Evolutionary conservation across 2,797 vertebrate species (phyloP).

Genomic region (Florisuga fusca): DNA sequence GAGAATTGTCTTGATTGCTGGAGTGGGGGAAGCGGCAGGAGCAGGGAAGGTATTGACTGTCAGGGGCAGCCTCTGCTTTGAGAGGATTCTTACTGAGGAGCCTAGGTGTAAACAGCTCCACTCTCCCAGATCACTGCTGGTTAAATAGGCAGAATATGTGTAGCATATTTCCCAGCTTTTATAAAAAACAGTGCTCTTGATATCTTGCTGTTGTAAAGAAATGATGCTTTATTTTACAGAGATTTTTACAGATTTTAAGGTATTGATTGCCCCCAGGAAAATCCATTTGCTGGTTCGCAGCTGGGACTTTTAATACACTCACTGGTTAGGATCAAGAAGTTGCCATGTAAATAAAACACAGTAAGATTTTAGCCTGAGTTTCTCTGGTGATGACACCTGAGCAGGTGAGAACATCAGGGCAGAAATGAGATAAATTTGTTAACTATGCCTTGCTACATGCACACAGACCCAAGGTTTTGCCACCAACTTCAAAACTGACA

Average conservation of each 20-base stretch:
- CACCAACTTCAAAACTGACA: background rate
- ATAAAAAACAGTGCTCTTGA: background rate
- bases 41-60: background rate
- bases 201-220: background rate
- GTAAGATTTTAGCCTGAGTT: background rate
- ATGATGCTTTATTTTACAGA: background rate
- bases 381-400: background rate
- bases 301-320: background rate
- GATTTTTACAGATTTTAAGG: background rate
- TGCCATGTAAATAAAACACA: background rate
- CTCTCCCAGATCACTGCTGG: rapidly evolving
- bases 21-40: background rate
- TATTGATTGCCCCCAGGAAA: background rate
- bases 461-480: background rate
- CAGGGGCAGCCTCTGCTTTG: background rate
- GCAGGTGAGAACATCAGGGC: background rate
- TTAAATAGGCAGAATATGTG: background rate
- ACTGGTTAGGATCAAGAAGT: background rate
- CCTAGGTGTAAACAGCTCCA: background rate
- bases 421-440: background rate
- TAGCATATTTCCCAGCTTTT: background rate
- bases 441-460: rapidly evolving
- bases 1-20: background rate
- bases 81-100: background rate
- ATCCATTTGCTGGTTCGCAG: background rate